These are phyloP conservation scores for Hypolimnas misippus DNA, from an alignment of 2,888 invertebrate species.

Conservation along the genomic window DNA sequence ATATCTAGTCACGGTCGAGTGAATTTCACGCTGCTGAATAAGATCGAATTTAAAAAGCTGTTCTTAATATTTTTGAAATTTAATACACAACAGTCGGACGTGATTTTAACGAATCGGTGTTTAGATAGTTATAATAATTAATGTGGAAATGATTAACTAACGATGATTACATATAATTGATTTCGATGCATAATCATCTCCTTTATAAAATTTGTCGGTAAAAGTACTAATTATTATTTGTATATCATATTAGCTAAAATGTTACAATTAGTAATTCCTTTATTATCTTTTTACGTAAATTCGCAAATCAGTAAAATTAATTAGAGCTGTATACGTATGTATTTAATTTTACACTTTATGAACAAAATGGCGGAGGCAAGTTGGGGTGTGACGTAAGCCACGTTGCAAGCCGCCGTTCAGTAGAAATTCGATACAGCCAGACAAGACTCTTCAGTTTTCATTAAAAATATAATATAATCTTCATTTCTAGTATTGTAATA, in stretches of 20 bases:
- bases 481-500: background rate
- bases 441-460: slow-evolving; percentile 17
- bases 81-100: slow-evolving; percentile 16
- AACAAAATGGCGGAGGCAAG: slow-evolving; percentile 71
- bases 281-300: background rate
- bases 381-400: slow-evolving; percentile 55
- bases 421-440: slow-evolving; percentile 57
- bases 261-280: too few species aligned
- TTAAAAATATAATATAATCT: slow-evolving; percentile 2
- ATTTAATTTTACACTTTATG: slow-evolving; percentile 53
- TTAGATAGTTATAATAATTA: background rate
- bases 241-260: too few species aligned
- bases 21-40: slow-evolving; percentile 43
- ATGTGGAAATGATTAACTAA: background rate
- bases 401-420: slow-evolving; percentile 49
- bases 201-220: too few species aligned
- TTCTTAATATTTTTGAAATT: slow-evolving; percentile 19
- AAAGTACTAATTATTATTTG: too few species aligned
- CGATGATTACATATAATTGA: background rate
- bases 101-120: background rate
- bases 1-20: slow-evolving; percentile 58
- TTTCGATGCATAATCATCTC: background rate
- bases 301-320: slow-evolving; percentile 16
- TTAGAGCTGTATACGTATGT: slow-evolving; percentile 15
- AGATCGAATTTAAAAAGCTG: slow-evolving; percentile 13